Evolutionary conservation across 1,140 invertebrate genomes (phyloP).

Genomic region (Lordiphosa collinella): DNA sequence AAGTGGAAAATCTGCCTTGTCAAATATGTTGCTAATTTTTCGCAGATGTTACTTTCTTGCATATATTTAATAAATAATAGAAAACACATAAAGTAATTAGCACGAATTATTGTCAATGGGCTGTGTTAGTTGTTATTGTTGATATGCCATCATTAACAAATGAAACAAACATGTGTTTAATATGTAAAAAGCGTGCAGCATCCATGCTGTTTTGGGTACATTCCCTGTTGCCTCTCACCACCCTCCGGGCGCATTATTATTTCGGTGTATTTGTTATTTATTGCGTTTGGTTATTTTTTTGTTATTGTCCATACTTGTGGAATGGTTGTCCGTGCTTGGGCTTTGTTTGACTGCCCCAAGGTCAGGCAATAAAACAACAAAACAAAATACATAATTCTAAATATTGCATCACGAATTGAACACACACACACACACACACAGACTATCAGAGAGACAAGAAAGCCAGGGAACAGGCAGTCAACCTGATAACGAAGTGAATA

Average conservation of each 20-base stretch:
- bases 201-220: no score
- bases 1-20: no score
- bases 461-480: not conserved
- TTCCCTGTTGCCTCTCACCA: no score
- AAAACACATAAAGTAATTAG: no score
- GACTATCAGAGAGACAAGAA: not conserved
- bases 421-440: constrained; percentile 1
- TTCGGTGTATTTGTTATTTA: constrained; percentile 47
- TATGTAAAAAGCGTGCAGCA: not conserved
- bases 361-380: constrained; percentile 39
- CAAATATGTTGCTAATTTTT: no score
- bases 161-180: no score
- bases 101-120: no score
- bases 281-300: constrained; percentile 27
- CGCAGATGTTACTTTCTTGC: no score
- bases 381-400: constrained; percentile 48
- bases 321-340: constrained; percentile 35
- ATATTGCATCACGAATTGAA: constrained; percentile 61
- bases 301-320: constrained; percentile 28
- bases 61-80: no score
- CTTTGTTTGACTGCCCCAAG: constrained; percentile 61
- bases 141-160: no score
- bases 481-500: not conserved
- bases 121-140: no score
- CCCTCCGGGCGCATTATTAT: no score